Evolutionary conservation across 1,140 invertebrate species (phyloP).

Genomic region (Drosophila insularis): DNA sequence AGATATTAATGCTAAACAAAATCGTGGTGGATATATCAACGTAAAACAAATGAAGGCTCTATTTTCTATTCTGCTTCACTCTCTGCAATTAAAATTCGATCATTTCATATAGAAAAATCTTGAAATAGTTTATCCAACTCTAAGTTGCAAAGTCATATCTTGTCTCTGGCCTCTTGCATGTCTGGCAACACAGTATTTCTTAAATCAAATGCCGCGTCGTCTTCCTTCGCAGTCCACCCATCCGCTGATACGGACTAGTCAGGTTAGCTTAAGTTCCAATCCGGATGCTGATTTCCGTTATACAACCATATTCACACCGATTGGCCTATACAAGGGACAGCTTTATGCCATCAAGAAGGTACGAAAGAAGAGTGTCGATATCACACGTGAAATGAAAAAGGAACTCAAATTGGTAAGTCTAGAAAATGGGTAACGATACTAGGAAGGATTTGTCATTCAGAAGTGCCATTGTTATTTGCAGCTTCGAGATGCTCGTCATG

Average conservation of each 20-base stretch:
- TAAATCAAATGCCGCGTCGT: conserved; percentile 49
- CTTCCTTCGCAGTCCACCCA: conserved; percentile 82
- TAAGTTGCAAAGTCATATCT: not conserved
- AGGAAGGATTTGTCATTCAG: not conserved
- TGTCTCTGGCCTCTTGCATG: conserved; percentile 26
- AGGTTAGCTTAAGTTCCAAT: conserved; percentile 93
- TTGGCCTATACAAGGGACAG: conserved; percentile 94
- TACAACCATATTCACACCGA: conserved; percentile 92
- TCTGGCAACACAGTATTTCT: conserved; percentile 51
- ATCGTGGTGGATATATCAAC: too few relatives aligned
- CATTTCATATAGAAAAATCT: too few relatives aligned
- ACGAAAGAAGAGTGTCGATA: conserved; percentile 93
- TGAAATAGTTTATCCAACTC: not conserved
- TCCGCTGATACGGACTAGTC: conserved; percentile 90
- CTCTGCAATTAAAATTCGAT: too few relatives aligned
- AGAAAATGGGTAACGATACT: too few relatives aligned
- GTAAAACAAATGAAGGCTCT: too few relatives aligned
- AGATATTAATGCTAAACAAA: too few relatives aligned
- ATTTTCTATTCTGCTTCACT: too few relatives aligned
- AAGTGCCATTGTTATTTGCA: conserved; percentile 73
- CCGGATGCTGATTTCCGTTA: conserved; percentile 93
- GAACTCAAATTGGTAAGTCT: conserved; percentile 93
- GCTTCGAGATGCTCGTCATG: conserved; percentile 94
- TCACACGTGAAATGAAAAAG: conserved; percentile 95
- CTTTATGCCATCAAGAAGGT: conserved; percentile 93